Base-by-base conservation (phyloP, 2,888 invertebrate genomes). In the Xestia ashworthii region DNA sequence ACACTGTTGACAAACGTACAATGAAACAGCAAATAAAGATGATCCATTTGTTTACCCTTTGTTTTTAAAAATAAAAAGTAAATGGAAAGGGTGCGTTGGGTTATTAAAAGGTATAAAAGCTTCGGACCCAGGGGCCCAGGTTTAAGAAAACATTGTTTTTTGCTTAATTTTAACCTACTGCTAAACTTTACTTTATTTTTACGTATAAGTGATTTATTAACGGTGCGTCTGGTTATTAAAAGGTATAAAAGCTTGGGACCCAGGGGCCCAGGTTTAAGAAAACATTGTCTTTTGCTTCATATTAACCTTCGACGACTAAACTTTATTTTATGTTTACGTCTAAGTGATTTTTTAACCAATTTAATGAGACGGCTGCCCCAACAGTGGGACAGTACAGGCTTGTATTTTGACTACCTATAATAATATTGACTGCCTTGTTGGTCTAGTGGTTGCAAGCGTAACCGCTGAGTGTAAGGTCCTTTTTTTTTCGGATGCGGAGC, bases 1-100 rank as follows among this genome's bases (percentile, higher is more conserved):
- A 25, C 38, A 11, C 11, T 81, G 73, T 88, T 79, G 76, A 86
- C 80, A 58, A 70, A 60, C 50, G 68, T 41, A 76, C 72, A 83
- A 72, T 78, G 78, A 77, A 80, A 86, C 75, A 64, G 76, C 71
- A 82, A 82, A 87, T 78, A 87, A 83, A 76, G 41, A 82, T 83
- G 73, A 86, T 74, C 64, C 67, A 64, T 67, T 69, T 77, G 64
- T 87, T 80, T 81, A 32, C 16, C 38, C 32, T 55, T 65, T 80
- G 44, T 79, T 58, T 62, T 71, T 64, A 8, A 58, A 58, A 70
- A 84, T 55, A 62, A 83, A 78, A 70, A n/a, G 12, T 8, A 66
- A 58, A 55, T 16, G 46, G n/a, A 58, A 64, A n/a, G 32, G 55
- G 12, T 50, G 25, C 19, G 44, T 50, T 81, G 65, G 19, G 60